These are phyloP conservation scores for Oreotrochilus melanogaster DNA, from an alignment of 2,113 vertebrate species.

Conservation along the genomic window DNA sequence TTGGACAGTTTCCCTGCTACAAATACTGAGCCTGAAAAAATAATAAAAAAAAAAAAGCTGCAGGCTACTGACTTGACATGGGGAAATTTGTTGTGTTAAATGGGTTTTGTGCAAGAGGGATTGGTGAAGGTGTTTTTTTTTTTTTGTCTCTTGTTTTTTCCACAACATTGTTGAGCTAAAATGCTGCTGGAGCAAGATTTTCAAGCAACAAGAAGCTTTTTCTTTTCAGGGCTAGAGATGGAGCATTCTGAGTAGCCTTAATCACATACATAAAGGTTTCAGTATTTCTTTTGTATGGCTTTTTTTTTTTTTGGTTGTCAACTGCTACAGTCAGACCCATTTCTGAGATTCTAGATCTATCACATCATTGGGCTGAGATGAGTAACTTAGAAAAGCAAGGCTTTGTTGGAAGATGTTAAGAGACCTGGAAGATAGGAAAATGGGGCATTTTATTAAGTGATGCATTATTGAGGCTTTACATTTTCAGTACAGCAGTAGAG, in stretches of 20 bases:
- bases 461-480: constrained; percentile 41
- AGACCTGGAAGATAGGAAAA: constrained; percentile 23
- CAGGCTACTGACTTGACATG: background rate
- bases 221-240: background rate
- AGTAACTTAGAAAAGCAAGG: background rate
- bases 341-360: background rate
- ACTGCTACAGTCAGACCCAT: background rate
- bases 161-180: background rate
- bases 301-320: constrained; percentile 39
- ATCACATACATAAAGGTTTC: constrained; percentile 9
- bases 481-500: background rate
- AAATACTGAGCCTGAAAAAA: background rate
- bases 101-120: constrained; percentile 7
- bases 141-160: constrained; percentile 14
- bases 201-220: background rate
- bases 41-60: background rate
- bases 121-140: background rate
- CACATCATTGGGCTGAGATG: background rate
- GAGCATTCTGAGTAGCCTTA: constrained; percentile 18
- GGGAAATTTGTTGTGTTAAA: constrained; percentile 13
- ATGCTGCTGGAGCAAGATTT: background rate
- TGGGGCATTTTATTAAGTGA: constrained; percentile 27
- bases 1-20: background rate
- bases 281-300: background rate
- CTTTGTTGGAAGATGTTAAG: constrained; percentile 21